A percentile compares a stretch with the other conserved stretches of the same genome.
phyloP scores from a whole-genome alignment of 2,113 vertebrate genomes.

The Bos indicus region DNA sequence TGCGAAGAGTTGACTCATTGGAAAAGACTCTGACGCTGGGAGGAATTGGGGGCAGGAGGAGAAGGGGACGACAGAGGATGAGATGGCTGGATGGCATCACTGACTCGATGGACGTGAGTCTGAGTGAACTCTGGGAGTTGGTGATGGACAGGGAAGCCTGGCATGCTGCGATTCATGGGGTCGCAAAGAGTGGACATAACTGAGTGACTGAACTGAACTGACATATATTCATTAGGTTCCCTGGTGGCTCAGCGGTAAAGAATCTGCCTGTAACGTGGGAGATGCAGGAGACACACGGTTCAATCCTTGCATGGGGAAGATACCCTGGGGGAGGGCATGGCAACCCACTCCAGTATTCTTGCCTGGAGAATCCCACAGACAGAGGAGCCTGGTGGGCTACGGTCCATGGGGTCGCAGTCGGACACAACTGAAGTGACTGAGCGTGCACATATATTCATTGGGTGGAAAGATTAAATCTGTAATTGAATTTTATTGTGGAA shows the following conservation, averaged over 20 bases:
- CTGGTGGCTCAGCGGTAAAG: not conserved
- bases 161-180: too few species aligned
- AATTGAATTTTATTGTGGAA: not conserved
- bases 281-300: not conserved
- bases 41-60: too few species aligned
- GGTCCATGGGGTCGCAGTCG: accelerated
- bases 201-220: too few species aligned
- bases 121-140: too few species aligned
- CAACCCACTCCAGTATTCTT: not conserved
- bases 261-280: not conserved
- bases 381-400: not conserved
- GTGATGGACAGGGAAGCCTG: too few species aligned
- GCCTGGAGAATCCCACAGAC: not conserved
- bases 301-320: accelerated
- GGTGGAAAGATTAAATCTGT: not conserved
- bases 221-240: not conserved
- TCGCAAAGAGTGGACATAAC: too few species aligned
- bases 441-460: not conserved
- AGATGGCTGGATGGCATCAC: too few species aligned
- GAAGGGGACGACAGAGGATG: too few species aligned
- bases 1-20: too few species aligned
- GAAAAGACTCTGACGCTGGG: too few species aligned
- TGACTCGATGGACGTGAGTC: too few species aligned
- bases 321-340: not conserved
- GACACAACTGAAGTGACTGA: not conserved